These are phyloP conservation scores for Drosophila pseudotakahashii DNA, from an alignment of 2,888 invertebrate species.

Conservation along the genomic window DNA sequence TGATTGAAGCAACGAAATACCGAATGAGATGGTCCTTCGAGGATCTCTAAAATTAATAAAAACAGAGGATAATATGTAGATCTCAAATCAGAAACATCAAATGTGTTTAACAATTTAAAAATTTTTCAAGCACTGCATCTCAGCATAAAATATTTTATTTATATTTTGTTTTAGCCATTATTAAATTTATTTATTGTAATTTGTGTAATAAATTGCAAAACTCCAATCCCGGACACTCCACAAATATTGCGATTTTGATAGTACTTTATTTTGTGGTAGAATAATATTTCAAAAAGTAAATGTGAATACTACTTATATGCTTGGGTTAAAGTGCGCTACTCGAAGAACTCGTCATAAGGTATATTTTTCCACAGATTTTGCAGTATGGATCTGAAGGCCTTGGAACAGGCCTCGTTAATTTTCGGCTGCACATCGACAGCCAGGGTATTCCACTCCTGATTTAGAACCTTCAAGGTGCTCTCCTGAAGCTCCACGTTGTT, in stretches of 20 bases:
- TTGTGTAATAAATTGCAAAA: neutral
- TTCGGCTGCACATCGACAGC: constrained; percentile 65
- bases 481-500: constrained; percentile 65
- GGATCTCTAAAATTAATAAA: neutral
- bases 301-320: too few relatives aligned
- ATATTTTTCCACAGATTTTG: constrained; percentile 50
- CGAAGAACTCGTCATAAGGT: constrained; percentile 69
- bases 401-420: constrained; percentile 50
- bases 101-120: neutral
- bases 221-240: neutral
- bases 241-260: too few relatives aligned
- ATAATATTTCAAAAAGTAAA: too few relatives aligned
- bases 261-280: too few relatives aligned
- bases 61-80: neutral
- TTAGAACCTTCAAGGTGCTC: constrained; percentile 68
- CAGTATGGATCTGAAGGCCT: constrained; percentile 15
- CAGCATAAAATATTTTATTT: neutral
- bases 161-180: too few relatives aligned
- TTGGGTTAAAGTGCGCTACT: neutral
- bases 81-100: neutral
- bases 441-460: constrained; percentile 66
- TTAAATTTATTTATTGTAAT: neutral
- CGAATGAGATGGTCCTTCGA: constrained; percentile 1
- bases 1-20: neutral
- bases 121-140: neutral